Evolutionary conservation across 2,113 vertebrate genomes (phyloP).

Genomic region (Spermophilus dauricus): DNA sequence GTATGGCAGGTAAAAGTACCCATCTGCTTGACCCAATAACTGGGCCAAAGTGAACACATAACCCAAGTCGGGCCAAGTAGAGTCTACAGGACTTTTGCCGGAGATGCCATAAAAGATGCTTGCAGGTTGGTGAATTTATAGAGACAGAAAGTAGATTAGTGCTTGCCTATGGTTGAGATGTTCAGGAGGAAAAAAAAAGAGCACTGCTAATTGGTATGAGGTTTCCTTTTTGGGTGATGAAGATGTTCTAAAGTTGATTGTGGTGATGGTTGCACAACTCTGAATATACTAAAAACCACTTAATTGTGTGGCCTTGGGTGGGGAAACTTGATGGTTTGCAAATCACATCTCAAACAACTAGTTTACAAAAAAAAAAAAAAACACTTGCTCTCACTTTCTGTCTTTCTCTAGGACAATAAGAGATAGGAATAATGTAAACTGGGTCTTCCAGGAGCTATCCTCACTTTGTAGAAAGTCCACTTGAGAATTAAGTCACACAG

Average conservation of each 20-base stretch:
- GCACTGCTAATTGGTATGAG: neutral
- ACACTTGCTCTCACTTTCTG: neutral
- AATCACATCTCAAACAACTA: conserved; percentile 52
- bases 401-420: conserved; percentile 26
- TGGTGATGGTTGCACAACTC: neutral
- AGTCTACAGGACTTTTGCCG: neutral
- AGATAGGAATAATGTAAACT: neutral
- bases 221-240: conserved; percentile 24
- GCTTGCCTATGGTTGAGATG: neutral
- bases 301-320: conserved; percentile 8
- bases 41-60: neutral
- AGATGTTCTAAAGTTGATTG: conserved; percentile 42
- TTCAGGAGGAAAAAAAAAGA: neutral
- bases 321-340: neutral
- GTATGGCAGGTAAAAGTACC: neutral
- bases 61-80: neutral
- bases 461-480: neutral
- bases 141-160: neutral
- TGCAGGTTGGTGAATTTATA: neutral
- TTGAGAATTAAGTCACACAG: neutral
- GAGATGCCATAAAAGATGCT: neutral
- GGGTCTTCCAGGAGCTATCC: neutral
- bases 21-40: neutral
- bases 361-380: neutral
- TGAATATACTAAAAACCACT: conserved; percentile 38